Conservation (phyloP, 2,888 invertebrate species). For the Xestobium rufovillosum region DNA sequence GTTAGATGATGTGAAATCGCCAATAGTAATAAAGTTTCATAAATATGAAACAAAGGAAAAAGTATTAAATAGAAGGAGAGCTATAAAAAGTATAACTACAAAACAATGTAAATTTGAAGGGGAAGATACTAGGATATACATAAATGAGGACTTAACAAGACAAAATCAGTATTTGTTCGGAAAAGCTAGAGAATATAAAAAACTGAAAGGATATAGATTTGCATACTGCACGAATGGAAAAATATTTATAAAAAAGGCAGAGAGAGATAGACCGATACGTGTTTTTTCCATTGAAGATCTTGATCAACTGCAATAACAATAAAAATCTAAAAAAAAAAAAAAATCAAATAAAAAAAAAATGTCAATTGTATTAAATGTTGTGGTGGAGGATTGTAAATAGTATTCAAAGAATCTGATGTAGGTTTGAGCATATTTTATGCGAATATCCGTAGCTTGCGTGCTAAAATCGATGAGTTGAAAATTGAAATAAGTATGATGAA, state of each 20-base stretch:
- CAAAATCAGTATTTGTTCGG: neutral
- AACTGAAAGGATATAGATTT: neutral
- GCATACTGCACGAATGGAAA: conserved; percentile 2
- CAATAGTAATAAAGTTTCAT: neutral
- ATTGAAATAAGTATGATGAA: too few species aligned
- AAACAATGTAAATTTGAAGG: neutral
- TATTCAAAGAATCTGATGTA: too few species aligned
- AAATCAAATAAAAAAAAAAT: too few species aligned
- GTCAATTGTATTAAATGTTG: neutral
- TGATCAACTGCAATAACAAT: too few species aligned
- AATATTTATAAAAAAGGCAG: neutral
- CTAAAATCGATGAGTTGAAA: too few species aligned
- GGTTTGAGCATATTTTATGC: too few species aligned
- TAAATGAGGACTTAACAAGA: neutral
- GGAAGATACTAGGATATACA: neutral
- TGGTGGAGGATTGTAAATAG: too few species aligned
- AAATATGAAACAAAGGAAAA: neutral
- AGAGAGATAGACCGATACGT: neutral
- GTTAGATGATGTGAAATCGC: too few species aligned
- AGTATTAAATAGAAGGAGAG: neutral
- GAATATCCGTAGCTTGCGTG: too few species aligned
- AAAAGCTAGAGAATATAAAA: neutral
- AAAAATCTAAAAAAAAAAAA: too few species aligned
- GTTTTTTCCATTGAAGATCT: neutral
- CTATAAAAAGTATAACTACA: neutral